Evolutionary conservation across 2,888 invertebrate genomes (phyloP), one percentile per base, ranked within the genome.

Genomic region (Macroteleia sp.): DNA sequence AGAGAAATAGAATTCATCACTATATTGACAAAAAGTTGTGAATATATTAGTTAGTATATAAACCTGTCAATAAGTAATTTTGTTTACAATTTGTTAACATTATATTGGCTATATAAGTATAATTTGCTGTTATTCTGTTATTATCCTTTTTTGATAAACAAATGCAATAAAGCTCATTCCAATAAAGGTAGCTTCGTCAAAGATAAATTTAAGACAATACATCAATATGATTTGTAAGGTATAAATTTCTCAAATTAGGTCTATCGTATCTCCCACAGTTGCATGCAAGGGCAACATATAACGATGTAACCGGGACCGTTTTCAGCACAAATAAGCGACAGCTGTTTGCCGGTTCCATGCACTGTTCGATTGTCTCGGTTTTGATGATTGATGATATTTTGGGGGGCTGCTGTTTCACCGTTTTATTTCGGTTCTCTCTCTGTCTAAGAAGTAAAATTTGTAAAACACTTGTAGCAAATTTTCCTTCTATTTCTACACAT

Each of bases 311-410:
- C 77, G 83, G 88, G 81, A 81, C 84, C 86, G 84, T 84, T 86
- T 81, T 80, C 86, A 84, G 85, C 87, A 84, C 83, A 89, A 85
- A 85, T 92, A 88, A 92, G 92, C 93, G 93, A 93, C 93, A 93
- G 93, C 93, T 93, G 93, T 92, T 93, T 92, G 82, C 88, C 88
- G 90, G 86, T 88, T 86, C 88, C 88, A 86, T 85, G 86, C 85
- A 91, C 92, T 90, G 92, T 92, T 92, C 93, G 93, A 93, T 93
- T 93, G 93, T 91, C 91, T 91, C 91, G 91, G 87, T 86, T 87
- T 88, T 89, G 90, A 93, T 93, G 93, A 93, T 93, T 93, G 93
- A 93, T 93, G 93, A 93, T 92, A 92, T 90, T 91, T 91, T 19
- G 52, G 61, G 70, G 70, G 42, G 17, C 50, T 17, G 28, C 17